Conservation (phyloP, 2,797 vertebrate species). For the Ptychadena robeensis region DNA sequence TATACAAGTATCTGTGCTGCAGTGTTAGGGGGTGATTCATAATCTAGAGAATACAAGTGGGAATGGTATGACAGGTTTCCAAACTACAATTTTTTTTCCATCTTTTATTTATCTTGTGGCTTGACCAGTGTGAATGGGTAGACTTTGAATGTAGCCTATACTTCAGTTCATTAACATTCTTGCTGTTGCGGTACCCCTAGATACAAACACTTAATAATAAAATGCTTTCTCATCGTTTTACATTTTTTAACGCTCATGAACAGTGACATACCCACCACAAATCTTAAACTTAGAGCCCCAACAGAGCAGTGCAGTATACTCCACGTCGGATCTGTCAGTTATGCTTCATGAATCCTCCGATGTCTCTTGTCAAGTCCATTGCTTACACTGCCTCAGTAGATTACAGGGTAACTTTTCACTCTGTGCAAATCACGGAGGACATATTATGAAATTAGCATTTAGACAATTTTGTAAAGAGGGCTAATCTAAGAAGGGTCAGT, state of each 20-base stretch:
- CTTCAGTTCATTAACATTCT: too few species aligned
- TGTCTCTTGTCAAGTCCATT: not conserved
- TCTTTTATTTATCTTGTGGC: too few species aligned
- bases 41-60: too few species aligned
- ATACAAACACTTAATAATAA: too few species aligned
- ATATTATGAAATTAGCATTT: not conserved
- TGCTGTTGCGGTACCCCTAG: not conserved
- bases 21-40: too few species aligned
- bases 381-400: not conserved
- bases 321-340: slow-evolving; percentile 19
- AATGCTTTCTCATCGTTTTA: not conserved
- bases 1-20: too few species aligned
- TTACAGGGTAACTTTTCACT: slow-evolving; percentile 1
- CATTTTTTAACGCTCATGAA: not conserved
- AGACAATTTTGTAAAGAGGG: not conserved
- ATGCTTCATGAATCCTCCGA: slow-evolving; percentile 9
- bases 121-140: too few species aligned
- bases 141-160: too few species aligned
- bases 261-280: not conserved
- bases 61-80: too few species aligned
- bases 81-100: too few species aligned
- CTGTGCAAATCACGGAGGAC: not conserved
- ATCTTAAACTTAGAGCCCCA: not conserved
- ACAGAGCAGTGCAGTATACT: not conserved
- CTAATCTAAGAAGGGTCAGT: not conserved